phyloP scores from a whole-genome alignment of 2,888 invertebrate species.

The Napeogenes sylphis region DNA sequence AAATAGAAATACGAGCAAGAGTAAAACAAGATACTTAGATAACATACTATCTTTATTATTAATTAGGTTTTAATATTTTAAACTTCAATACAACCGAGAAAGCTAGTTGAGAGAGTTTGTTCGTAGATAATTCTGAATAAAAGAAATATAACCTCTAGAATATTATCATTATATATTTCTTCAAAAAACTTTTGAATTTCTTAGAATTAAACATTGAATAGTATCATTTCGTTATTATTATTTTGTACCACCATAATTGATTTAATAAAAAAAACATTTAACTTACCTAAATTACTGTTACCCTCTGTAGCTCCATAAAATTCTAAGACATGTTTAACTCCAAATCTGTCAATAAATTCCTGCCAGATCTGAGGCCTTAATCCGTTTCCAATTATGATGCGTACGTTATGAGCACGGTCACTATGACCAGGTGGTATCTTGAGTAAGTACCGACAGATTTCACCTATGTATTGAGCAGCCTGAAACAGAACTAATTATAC shows the following conservation, averaged over 20 bases:
- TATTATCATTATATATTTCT: too few species aligned
- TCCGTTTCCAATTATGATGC: constrained; percentile 94
- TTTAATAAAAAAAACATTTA: not conserved
- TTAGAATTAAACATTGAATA: too few species aligned
- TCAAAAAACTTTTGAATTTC: too few species aligned
- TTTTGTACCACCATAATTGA: too few species aligned
- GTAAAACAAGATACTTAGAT: not conserved
- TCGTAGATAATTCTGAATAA: too few species aligned
- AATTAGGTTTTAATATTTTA: too few species aligned
- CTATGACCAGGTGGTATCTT: constrained; percentile 80
- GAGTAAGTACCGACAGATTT: constrained; percentile 91
- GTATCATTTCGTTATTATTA: too few species aligned
- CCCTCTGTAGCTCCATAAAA: constrained; percentile 98
- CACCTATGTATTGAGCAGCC: constrained; percentile 93
- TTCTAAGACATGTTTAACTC: constrained; percentile 87
- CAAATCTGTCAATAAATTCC: constrained; percentile 85
- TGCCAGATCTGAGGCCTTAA: constrained; percentile 95
- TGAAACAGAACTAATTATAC: constrained; percentile 46
- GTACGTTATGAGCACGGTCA: constrained; percentile 82
- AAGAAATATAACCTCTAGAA: too few species aligned
- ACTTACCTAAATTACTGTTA: constrained; percentile 90
- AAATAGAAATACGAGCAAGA: not conserved
- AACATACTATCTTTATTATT: too few species aligned
- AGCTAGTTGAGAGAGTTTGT: too few species aligned
- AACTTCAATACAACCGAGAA: too few species aligned